phyloP scores from a whole-genome alignment of 2,797 vertebrate species.

The Parambassis ranga region DNA sequence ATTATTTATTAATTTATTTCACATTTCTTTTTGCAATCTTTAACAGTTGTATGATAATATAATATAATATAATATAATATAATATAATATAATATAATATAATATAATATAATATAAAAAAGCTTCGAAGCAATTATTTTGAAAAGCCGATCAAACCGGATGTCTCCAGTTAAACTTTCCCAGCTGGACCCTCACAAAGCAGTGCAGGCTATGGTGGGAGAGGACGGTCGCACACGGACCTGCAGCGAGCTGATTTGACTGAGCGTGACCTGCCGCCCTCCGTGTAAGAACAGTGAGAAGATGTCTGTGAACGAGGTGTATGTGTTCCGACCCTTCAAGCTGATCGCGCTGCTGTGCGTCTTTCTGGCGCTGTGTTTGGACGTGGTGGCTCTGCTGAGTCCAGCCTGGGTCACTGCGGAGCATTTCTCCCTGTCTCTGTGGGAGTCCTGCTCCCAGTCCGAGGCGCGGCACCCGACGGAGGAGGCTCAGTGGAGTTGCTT shows the following conservation, averaged over 20 bases:
- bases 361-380: conserved; percentile 82
- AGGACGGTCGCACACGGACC: conserved; percentile 18
- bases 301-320: conserved; percentile 81
- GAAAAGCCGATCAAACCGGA: conserved; percentile 49
- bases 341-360: conserved; percentile 83
- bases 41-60: too few relatives aligned
- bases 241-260: conserved; percentile 6
- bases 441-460: conserved; percentile 78
- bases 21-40: too few relatives aligned
- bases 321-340: conserved; percentile 81
- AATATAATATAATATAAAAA: not conserved
- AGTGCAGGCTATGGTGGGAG: conserved; percentile 33
- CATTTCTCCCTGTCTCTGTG: conserved; percentile 83
- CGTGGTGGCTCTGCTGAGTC: conserved; percentile 82
- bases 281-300: conserved; percentile 16
- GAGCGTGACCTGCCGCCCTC: conserved; percentile 5
- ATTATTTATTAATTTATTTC: too few relatives aligned
- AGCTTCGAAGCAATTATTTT: conserved; percentile 37
- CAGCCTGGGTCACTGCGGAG: conserved; percentile 86
- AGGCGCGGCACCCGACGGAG: conserved; percentile 8
- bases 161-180: conserved; percentile 21
- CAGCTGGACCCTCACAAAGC: conserved; percentile 32
- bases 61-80: not conserved
- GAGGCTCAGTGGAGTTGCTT: conserved; percentile 76
- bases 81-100: not conserved